Conservation (phyloP, 2,797 vertebrate genomes). For the Acomys russatus region DNA sequence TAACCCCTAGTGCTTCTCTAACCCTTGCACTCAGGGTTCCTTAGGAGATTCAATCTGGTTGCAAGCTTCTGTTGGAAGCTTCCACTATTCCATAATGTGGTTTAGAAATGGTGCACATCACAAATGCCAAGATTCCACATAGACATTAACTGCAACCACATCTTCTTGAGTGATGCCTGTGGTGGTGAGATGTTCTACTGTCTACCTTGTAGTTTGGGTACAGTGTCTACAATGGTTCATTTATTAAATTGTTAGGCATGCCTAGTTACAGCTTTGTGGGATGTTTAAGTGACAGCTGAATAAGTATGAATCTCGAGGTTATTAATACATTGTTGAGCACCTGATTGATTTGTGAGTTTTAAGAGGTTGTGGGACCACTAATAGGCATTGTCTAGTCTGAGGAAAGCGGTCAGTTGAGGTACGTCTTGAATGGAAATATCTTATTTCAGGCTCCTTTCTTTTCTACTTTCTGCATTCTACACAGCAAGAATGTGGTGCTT, state of each 20-base stretch:
- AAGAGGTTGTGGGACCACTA: not conserved
- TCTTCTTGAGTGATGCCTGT: not conserved
- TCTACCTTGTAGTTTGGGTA: not conserved
- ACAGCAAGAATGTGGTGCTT: not conserved
- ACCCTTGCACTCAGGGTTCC: not conserved
- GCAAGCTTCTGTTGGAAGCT: too few species aligned
- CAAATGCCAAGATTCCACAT: not conserved
- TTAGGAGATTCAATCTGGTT: not conserved
- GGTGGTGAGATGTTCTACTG: not conserved
- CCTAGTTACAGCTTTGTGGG: not conserved
- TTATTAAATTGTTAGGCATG: not conserved
- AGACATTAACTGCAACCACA: not conserved
- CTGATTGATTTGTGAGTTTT: not conserved
- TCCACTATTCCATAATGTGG: not conserved
- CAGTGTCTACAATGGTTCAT: not conserved
- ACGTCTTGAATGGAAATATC: not conserved
- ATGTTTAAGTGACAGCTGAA: not conserved
- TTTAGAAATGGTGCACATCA: not conserved
- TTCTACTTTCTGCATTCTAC: not conserved
- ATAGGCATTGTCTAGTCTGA: too few species aligned
- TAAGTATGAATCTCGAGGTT: not conserved
- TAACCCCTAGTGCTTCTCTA: not conserved
- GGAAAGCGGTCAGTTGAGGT: too few species aligned
- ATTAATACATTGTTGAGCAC: not conserved
- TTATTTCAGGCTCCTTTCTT: not conserved